Percentiles rank a stretch among this genome's conserved stretches.
These are phyloP conservation scores for Taenaris catops DNA, from an alignment of 2,888 invertebrate species.

Conservation along the genomic window DNA sequence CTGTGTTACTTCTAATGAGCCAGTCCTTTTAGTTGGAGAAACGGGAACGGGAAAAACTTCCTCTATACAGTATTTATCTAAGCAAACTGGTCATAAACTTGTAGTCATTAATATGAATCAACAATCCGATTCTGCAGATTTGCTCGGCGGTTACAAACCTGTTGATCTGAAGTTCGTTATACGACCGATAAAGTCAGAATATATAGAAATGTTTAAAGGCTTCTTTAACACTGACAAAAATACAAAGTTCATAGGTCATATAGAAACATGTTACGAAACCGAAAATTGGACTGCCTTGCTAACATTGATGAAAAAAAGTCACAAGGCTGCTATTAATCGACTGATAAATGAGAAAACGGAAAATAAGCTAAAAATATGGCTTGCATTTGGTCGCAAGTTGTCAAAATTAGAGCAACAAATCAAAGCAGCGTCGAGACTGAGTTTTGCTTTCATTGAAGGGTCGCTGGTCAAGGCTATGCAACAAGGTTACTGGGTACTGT, in stretches of 20 bases:
- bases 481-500: constrained; percentile 96
- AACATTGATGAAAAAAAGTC: constrained; percentile 87
- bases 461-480: constrained; percentile 94
- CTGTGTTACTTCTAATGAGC: constrained; percentile 90
- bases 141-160: constrained; percentile 98
- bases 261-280: constrained; percentile 87
- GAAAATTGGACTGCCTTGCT: constrained; percentile 87
- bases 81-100: constrained; percentile 90
- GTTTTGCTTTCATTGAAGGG: constrained; percentile 96
- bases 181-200: constrained; percentile 89
- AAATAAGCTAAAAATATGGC: constrained; percentile 79
- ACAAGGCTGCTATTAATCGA: constrained; percentile 81
- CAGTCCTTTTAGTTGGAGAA: constrained; percentile 97
- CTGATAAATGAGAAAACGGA: constrained; percentile 52
- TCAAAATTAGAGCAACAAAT: constrained; percentile 87
- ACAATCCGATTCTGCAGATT: constrained; percentile 97
- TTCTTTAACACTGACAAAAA: constrained; percentile 90
- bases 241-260: constrained; percentile 88
- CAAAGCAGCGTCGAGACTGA: constrained; percentile 84
- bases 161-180: constrained; percentile 93
- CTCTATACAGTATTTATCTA: constrained; percentile 94
- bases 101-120: constrained; percentile 99
- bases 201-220: constrained; percentile 88
- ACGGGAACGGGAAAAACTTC: constrained; percentile 99
- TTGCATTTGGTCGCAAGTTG: constrained; percentile 83